Evolutionary conservation across 2,113 vertebrate genomes (phyloP), one percentile per base, ranked within the genome.

Genomic region (Calidris pugnax): DNA sequence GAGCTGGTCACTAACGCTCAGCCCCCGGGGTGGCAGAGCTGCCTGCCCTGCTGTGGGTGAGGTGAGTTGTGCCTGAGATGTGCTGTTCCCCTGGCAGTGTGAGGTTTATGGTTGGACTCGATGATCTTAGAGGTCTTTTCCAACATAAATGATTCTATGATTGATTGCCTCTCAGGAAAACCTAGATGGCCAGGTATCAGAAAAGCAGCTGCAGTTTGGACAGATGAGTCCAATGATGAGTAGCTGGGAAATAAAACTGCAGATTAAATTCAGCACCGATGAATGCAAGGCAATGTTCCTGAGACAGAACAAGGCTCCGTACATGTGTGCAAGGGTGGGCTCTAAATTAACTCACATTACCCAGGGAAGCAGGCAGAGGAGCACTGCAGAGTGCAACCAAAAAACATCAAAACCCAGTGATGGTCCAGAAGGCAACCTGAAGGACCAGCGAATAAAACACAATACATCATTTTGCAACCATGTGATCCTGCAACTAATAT

Each of bases 401-500:
- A 57, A 85, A 30, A 22, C 79, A 7, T 59, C 57, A 24, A 24
- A 68, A n/a, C 20, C 26, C 80, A 47, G n/a, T 3, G 7, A 8
- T 4, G 39, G 30, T 22, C 43, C 48, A 66, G 51, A 59, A 53
- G n/a, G n/a, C 33, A 57, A 71, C 43, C 8, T 3, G 62, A 67
- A 72, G 43, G 23, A 43, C 3, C 45, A n/a, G 50, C 55, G 57
- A 55, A 11, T 24, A 39, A 47, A 73, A 23, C 48, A 22, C 47
- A 33, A 4, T 15, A 24, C 16, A 12, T 23, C 35, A 2, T 43
- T 76, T n/a, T 53, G 13, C 45, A 72, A 6, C 23, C 3, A 0
- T 20, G 7, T 23, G 21, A 41, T 76, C 32, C 47, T 41, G 57
- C 26, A 37, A 2, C 32, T 26, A 55, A 10, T 1, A 1, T 2